A percentile compares a stretch with the other conserved stretches of the same genome.
Conservation (phyloP, 1,140 invertebrate genomes). For the Achroia grisella region DNA sequence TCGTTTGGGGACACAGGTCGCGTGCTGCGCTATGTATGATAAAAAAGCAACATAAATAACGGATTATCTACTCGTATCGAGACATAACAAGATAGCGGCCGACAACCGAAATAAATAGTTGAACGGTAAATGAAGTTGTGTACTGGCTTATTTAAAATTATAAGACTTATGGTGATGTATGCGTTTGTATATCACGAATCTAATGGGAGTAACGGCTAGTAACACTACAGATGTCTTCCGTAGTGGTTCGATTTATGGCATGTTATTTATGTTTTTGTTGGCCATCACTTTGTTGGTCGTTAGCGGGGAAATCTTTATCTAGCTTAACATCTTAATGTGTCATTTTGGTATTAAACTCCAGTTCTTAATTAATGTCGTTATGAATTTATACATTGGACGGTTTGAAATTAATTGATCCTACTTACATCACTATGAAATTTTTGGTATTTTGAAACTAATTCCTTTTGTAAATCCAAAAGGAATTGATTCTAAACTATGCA, state of each 20-base stretch:
- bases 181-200: constrained; percentile 4
- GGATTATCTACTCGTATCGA: constrained; percentile 61
- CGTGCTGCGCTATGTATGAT: constrained; percentile 49
- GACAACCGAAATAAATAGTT: constrained; percentile 55
- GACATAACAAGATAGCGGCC: constrained; percentile 50
- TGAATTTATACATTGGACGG: no score
- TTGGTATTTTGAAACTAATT: no score
- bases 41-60: constrained; percentile 64
- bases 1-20: constrained; percentile 41
- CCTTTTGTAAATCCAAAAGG: no score
- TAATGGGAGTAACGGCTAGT: background rate
- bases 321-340: constrained; percentile 3
- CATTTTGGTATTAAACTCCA: background rate
- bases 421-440: no score
- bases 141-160: constrained; percentile 28
- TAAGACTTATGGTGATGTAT: constrained; percentile 11
- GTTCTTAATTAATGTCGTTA: no score
- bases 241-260: constrained; percentile 40
- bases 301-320: constrained; percentile 24
- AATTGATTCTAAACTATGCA: no score
- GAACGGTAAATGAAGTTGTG: constrained; percentile 53
- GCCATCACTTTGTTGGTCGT: constrained; percentile 17
- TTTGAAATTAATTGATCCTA: no score
- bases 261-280: constrained; percentile 26
- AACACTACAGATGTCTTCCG: constrained; percentile 18